A percentile compares a stretch with the other conserved stretches of the same genome.
Conservation (phyloP, 1,140 invertebrate species). For the Pogonomyrmex californicus region DNA sequence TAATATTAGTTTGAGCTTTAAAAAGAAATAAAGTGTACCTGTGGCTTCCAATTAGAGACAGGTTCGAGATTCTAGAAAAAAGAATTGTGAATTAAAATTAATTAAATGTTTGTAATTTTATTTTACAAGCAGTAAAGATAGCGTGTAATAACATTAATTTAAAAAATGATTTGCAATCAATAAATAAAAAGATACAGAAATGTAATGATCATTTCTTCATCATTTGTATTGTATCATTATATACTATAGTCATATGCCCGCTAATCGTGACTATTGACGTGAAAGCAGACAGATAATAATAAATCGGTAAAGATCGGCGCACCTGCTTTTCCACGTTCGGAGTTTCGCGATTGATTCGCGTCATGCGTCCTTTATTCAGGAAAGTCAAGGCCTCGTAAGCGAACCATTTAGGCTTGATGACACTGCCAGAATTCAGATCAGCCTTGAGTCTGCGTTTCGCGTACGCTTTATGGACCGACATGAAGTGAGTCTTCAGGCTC, state of each 20-base stretch:
- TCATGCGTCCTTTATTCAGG: constrained; percentile 42
- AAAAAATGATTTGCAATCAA: neutral
- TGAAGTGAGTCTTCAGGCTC: constrained; percentile 65
- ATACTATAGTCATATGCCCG: neutral
- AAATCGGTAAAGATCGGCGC: neutral
- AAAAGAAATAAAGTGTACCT: constrained; percentile 22
- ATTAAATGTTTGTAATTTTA: neutral
- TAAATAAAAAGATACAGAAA: neutral
- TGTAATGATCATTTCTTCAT: neutral
- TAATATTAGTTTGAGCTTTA: neutral
- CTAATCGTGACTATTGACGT: neutral
- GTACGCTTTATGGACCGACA: constrained; percentile 66
- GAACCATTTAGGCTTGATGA: constrained; percentile 61
- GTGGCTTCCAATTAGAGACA: constrained; percentile 6
- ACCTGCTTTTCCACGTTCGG: constrained; percentile 54
- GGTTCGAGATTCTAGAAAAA: constrained; percentile 14
- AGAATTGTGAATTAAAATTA: constrained; percentile 42
- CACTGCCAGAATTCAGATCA: constrained; percentile 12
- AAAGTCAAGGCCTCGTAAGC: constrained; percentile 61
- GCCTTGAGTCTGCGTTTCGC: constrained; percentile 42
- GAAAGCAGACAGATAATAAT: neutral
- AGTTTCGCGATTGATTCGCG: constrained; percentile 38
- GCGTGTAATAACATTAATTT: neutral
- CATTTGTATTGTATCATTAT: neutral
- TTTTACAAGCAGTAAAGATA: neutral